Evolutionary conservation across 2,113 vertebrate genomes (phyloP).

Genomic region (Trichechus manatus): DNA sequence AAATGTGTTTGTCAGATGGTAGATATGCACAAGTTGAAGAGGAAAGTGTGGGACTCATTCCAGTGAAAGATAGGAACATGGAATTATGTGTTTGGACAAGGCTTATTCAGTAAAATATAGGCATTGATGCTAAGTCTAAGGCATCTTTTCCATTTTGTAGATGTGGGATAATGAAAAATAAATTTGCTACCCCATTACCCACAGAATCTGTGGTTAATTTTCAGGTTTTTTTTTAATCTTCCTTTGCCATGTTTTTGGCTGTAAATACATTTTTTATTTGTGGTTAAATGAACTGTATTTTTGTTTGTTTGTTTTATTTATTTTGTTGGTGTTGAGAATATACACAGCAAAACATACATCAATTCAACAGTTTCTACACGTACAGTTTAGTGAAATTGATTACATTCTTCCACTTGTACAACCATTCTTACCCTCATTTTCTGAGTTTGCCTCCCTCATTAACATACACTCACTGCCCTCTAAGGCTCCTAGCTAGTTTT

Average conservation of each 20-base stretch:
- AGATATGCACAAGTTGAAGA: neutral
- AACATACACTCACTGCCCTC: too few species aligned
- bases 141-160: neutral
- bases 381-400: too few species aligned
- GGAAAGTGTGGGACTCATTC: neutral
- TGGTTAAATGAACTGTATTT: neutral
- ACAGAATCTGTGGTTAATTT: neutral
- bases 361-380: too few species aligned
- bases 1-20: neutral
- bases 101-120: neutral
- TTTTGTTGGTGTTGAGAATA: too few species aligned
- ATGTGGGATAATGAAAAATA: constrained; percentile 1
- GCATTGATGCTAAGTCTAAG: neutral
- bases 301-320: too few species aligned
- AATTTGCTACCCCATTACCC: neutral
- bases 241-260: neutral
- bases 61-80: neutral
- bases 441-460: too few species aligned
- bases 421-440: too few species aligned
- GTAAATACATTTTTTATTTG: neutral
- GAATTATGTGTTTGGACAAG: neutral
- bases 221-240: neutral
- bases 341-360: too few species aligned
- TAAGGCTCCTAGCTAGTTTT: too few species aligned
- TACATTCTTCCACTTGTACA: too few species aligned